Evolutionary conservation across 2,888 invertebrate species (phyloP).

Genomic region (Andrena flavipes): DNA sequence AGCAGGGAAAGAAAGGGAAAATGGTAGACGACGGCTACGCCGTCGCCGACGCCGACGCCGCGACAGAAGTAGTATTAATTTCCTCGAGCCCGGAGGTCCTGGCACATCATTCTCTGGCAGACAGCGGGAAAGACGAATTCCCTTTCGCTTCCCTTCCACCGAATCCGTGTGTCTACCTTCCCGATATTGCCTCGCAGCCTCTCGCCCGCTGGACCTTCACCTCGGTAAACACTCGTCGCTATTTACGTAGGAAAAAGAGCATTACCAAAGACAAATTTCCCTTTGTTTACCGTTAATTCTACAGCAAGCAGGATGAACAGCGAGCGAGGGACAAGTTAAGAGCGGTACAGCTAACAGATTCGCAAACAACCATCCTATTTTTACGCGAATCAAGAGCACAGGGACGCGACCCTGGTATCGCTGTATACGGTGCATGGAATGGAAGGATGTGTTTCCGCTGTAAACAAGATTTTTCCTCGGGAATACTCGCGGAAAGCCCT

Average conservation of each 20-base stretch:
- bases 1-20: constrained; percentile 59
- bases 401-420: no score
- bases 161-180: constrained; percentile 27
- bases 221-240: not conserved
- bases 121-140: constrained; percentile 63
- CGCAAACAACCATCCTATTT: constrained; percentile 51
- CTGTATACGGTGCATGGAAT: no score
- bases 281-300: constrained; percentile 46
- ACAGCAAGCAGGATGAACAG: not conserved
- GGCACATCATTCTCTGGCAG: constrained; percentile 70
- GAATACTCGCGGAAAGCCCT: constrained; percentile 36
- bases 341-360: constrained; percentile 31
- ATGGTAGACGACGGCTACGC: constrained; percentile 44
- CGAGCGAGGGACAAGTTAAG: constrained; percentile 27
- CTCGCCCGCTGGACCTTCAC: constrained; percentile 4
- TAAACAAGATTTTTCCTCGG: constrained; percentile 64
- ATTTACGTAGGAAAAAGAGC: constrained; percentile 27
- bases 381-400: not conserved
- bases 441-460: constrained; percentile 39
- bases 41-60: not conserved
- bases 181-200: constrained; percentile 50
- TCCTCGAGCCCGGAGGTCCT: constrained; percentile 70
- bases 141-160: constrained; percentile 45
- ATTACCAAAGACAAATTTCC: constrained; percentile 41
- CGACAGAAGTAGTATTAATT: constrained; percentile 77